Base-by-base conservation (phyloP, 2,797 vertebrate genomes). In the Scomberomorus guttatus region DNA sequence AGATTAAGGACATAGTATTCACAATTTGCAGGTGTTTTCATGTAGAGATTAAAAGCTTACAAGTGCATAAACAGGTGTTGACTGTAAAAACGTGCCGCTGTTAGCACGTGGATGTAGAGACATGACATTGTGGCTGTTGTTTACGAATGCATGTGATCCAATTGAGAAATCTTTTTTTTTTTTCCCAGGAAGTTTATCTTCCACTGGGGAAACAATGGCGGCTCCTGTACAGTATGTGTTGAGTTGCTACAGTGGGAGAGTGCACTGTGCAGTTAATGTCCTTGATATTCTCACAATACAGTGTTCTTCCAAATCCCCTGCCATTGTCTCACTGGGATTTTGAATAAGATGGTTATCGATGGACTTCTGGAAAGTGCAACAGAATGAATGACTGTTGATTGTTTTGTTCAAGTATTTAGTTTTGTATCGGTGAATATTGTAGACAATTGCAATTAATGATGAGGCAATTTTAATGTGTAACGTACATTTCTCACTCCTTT, bases 171-270 rank as follows among this genome's bases (percentile, higher is more conserved):
- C 11, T 61, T 29, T 63, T 56, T 77, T 89, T 87, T 29, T 63
- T 56, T 77, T 89, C 86, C 29, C 76, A 82, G 89, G 84, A 90
- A 82, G 86, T 88, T 89, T 81, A 63, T 83, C 57, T 78, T 67
- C 69, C 44, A 72, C 46, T 64, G 3, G 32, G 14, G 68, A 54
- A 46, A 93, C 85, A 92, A 87, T 88, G 42, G 79, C 20, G 29
- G 39, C 60, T 71, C 6, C 20, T 75, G 39, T 42, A 13, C 39
- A 42, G 18, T 56, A 18, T 60, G 37, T 68, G 58, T 56, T 55
- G 22, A 18, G 15, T 52, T 50, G 42, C 22, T 51, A 12, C 44
- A 73, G 37, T 34, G 52, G 20, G 42, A 2, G 25, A 76, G 34
- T 25, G 5, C 14, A 20, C 48, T 50, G 48, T 50, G 15, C 18